These are phyloP conservation scores for Echiichthys vipera DNA, from an alignment of 2,797 vertebrate species.

Conservation along the genomic window DNA sequence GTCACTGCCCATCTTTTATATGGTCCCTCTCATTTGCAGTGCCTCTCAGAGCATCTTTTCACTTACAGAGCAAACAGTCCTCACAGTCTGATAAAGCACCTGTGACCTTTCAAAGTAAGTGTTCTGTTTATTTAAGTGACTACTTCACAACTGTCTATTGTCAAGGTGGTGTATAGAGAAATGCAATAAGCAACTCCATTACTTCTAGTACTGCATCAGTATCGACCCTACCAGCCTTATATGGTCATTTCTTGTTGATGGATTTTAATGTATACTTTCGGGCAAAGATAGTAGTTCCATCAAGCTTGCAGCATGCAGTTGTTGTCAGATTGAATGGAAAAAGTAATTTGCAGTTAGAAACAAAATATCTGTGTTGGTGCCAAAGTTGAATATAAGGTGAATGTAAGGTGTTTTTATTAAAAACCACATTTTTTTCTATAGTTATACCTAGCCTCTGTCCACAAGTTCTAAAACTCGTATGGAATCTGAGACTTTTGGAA, in stretches of 20 bases:
- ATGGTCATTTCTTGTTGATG: constrained; percentile 41
- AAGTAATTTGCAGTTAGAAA: constrained; percentile 10
- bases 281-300: constrained; percentile 36
- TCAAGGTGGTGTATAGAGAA: constrained; percentile 7
- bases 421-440: too few species aligned
- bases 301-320: constrained; percentile 1
- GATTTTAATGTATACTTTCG: constrained; percentile 42
- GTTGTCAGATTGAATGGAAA: constrained; percentile 7
- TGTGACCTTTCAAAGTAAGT: constrained; percentile 75
- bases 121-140: constrained; percentile 65
- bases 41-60: constrained; percentile 46
- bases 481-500: too few species aligned
- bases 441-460: too few species aligned
- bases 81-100: constrained; percentile 52
- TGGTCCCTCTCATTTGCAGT: constrained; percentile 49
- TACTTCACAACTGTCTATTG: constrained; percentile 46
- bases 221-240: constrained; percentile 8
- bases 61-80: constrained; percentile 29
- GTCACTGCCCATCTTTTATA: constrained; percentile 63
- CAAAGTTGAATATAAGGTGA: constrained; percentile 14
- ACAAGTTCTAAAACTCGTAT: too few species aligned
- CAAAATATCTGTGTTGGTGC: constrained; percentile 17
- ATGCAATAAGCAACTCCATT: constrained; percentile 43
- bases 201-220: constrained; percentile 35
- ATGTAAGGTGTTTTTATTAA: too few species aligned